Evolutionary conservation across 2,888 invertebrate species (phyloP), one percentile per base, ranked within the genome.

Genomic region (Ennomos quercinarius): DNA sequence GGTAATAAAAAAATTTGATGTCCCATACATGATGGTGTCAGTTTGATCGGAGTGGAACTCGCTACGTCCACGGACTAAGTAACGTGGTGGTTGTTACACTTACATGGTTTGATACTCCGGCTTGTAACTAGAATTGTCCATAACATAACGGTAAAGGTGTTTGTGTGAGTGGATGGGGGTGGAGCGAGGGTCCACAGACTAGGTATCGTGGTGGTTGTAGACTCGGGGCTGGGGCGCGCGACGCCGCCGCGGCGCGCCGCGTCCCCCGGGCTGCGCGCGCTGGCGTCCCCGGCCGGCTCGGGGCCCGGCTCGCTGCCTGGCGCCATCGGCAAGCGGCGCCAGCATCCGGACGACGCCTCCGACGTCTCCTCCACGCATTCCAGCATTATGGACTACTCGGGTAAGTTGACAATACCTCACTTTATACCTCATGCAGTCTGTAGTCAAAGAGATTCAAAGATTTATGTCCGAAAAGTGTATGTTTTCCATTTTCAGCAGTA

Each of bases 211-310:
- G 34, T 41, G 52, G 45, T 46, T 89, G 95, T 96, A 87, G 97
- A 97, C 93, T 97, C 97, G 72, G 97, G 97, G 68, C 93, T 97
- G 88, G 97, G 97, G 46, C 94, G 97, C 77, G 96, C 97, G 49
- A 97, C 98, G 56, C 97, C 97, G 57, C 97, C 97, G 49, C 94
- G 97, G 68, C 95, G 97, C 80, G 97, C 97, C 43, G 96, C 97
- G 53, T 97, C 97, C 67, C 97, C 97, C 27, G 97, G 96, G 57
- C 95, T 96, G 94, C 95, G 97, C 80, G 95, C 96, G 87, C 94
- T 97, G 76, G 95, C 95, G 73, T 96, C 97, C 65, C 97, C 97
- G 49, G 86, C 57, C 49, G 66, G 96, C 96, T 72, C 96, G 95
- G 78, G 94, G 94, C 84, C 96, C 95, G 95, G 95, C 95, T 80